Conservation (phyloP, 2,113 vertebrate species). For the Turdus rufiventris region DNA sequence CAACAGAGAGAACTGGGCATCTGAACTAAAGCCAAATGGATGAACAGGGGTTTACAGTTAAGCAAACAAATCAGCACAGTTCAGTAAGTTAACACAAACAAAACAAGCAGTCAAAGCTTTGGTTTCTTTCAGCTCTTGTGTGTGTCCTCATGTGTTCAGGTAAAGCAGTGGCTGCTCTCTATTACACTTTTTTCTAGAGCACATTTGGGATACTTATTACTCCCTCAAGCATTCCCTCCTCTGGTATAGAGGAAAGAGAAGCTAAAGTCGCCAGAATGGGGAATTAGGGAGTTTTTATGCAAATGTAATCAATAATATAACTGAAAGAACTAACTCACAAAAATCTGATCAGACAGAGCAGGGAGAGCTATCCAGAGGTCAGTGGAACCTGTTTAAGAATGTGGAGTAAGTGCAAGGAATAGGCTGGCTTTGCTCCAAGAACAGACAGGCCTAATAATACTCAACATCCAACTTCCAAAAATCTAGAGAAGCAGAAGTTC, state of each 20-base stretch:
- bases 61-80: neutral
- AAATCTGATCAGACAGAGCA: neutral
- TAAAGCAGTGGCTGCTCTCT: neutral
- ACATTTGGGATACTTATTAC: neutral
- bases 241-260: neutral
- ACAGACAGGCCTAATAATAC: neutral
- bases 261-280: neutral
- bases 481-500: neutral
- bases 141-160: neutral
- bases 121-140: neutral
- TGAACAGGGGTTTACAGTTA: neutral
- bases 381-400: neutral
- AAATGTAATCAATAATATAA: neutral
- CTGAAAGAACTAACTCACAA: neutral
- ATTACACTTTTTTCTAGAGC: rapidly evolving
- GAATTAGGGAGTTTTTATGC: neutral
- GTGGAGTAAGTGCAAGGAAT: neutral
- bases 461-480: neutral
- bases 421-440: neutral
- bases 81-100: neutral
- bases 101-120: neutral
- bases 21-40: neutral
- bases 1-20: neutral
- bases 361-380: neutral
- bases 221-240: neutral